These are phyloP conservation scores for Creontiades dilutus DNA, from an alignment of 2,888 invertebrate genomes.

Conservation along the genomic window DNA sequence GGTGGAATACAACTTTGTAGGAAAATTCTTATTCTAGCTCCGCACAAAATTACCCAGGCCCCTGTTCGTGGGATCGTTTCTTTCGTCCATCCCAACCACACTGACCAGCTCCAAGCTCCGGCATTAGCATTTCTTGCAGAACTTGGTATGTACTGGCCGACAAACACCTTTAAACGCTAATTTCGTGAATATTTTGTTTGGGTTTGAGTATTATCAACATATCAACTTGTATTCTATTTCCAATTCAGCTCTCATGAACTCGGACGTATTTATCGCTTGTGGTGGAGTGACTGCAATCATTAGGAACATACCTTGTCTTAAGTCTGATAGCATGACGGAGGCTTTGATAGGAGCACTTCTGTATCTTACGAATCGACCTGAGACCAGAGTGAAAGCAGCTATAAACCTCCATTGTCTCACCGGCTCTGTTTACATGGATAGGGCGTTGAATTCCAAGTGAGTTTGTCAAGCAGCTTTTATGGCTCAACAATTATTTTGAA, in stretches of 20 bases:
- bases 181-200: too few species aligned
- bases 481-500: too few species aligned
- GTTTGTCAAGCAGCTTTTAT: neutral
- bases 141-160: slow-evolving; percentile 80
- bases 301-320: slow-evolving; percentile 90
- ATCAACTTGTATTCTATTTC: slow-evolving; percentile 24
- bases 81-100: slow-evolving; percentile 79
- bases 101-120: slow-evolving; percentile 75
- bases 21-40: slow-evolving; percentile 84
- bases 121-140: slow-evolving; percentile 75
- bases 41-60: slow-evolving; percentile 86
- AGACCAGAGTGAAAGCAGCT: slow-evolving; percentile 86
- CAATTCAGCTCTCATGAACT: slow-evolving; percentile 87
- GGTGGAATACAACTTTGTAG: slow-evolving; percentile 92
- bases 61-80: slow-evolving; percentile 90
- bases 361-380: slow-evolving; percentile 90
- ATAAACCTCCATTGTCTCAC: slow-evolving; percentile 92
- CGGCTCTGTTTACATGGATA: slow-evolving; percentile 79
- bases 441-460: slow-evolving; percentile 71
- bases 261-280: slow-evolving; percentile 87
- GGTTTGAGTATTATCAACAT: too few species aligned
- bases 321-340: slow-evolving; percentile 93
- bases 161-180: neutral
- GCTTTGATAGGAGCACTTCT: slow-evolving; percentile 92
- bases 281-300: slow-evolving; percentile 91